Evolutionary conservation across 1,140 invertebrate species (phyloP).

Genomic region (Sycophaga agraensis): DNA sequence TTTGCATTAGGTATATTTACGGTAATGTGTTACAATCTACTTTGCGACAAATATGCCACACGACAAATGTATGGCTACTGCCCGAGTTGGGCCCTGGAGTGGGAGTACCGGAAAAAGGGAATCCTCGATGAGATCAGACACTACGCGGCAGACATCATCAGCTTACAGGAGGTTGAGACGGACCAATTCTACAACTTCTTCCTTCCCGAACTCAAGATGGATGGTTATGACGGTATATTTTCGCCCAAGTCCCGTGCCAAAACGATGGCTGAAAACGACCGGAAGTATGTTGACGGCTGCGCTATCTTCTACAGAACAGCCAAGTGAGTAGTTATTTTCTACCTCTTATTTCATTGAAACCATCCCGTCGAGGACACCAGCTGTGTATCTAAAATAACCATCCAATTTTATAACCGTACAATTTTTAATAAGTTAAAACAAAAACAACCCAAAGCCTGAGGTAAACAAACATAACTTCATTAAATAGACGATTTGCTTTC

Average conservation of each 20-base stretch:
- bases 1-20: conserved; percentile 95
- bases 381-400: too few relatives aligned
- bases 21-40: conserved; percentile 99
- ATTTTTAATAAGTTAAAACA: too few relatives aligned
- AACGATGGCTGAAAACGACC: conserved; percentile 95
- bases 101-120: conserved; percentile 98
- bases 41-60: conserved; percentile 98
- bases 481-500: too few relatives aligned
- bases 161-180: conserved; percentile 97
- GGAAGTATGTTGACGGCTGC: conserved; percentile 98
- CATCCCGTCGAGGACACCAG: too few relatives aligned
- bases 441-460: too few relatives aligned
- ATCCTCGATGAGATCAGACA: conserved; percentile 95
- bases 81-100: conserved; percentile 94
- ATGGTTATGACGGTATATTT: conserved; percentile 98
- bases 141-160: conserved; percentile 97
- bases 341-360: too few relatives aligned
- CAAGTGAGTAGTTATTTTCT: conserved; percentile 74
- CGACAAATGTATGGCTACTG: conserved; percentile 97
- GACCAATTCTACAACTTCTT: conserved; percentile 99
- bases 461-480: too few relatives aligned
- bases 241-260: conserved; percentile 97
- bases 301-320: conserved; percentile 94
- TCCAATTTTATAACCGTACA: too few relatives aligned
- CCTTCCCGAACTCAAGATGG: conserved; percentile 87